Conservation (phyloP, 2,797 vertebrate species). For the Amblyraja radiata region DNA sequence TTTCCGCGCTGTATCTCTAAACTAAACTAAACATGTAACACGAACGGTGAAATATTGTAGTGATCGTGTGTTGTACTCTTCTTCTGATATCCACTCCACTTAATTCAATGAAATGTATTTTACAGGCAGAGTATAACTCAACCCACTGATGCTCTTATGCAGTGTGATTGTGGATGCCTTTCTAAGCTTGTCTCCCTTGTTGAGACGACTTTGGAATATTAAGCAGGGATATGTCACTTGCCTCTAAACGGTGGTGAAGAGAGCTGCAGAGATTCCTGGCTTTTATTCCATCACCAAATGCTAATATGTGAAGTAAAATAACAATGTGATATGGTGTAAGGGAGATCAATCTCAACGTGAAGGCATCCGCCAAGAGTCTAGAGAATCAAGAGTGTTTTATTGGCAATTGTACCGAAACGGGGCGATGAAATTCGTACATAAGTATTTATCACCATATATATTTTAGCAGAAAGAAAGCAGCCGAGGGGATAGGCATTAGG, state of each 20-base stretch:
- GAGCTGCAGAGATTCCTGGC: neutral
- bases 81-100: too few species aligned
- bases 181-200: conserved; percentile 39
- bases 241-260: conserved; percentile 38
- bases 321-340: neutral
- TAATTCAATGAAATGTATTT: too few species aligned
- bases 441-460: neutral
- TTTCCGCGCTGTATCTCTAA: too few species aligned
- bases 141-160: too few species aligned
- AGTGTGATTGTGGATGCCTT: too few species aligned
- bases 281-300: neutral
- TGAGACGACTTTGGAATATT: conserved; percentile 49
- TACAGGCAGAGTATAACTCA: too few species aligned
- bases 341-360: neutral
- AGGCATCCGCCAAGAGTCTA: neutral
- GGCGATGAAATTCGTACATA: too few species aligned
- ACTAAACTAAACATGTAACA: too few species aligned
- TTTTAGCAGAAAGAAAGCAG: neutral
- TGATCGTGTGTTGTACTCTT: too few species aligned
- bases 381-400: too few species aligned
- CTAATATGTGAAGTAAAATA: neutral
- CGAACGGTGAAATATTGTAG: too few species aligned
- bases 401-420: too few species aligned
- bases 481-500: neutral
- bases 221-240: conserved; percentile 44